These are phyloP conservation scores for Pseudopleuronectes americanus DNA, from an alignment of 2,797 vertebrate genomes.

Conservation along the genomic window DNA sequence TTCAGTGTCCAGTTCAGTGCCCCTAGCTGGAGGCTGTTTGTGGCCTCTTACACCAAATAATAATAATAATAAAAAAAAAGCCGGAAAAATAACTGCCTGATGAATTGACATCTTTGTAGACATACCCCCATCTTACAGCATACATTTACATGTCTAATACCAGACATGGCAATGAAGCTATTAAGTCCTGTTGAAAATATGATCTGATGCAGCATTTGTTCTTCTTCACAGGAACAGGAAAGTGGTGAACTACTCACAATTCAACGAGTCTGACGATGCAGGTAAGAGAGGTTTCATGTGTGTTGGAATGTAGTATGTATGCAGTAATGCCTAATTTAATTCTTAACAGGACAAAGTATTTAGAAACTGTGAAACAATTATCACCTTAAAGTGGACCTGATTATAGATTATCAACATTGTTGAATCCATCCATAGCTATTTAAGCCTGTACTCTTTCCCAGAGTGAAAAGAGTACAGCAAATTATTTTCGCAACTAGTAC, in stretches of 20 bases:
- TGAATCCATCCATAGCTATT: background rate
- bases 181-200: background rate
- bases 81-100: background rate
- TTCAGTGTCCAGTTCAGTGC: slow-evolving; percentile 44
- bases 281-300: slow-evolving; percentile 79
- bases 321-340: background rate
- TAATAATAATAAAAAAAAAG: background rate
- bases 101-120: background rate
- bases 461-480: background rate
- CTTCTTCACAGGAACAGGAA: slow-evolving; percentile 95
- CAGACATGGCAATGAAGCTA: background rate
- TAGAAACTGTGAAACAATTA: too few relatives aligned
- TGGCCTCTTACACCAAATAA: slow-evolving; percentile 6
- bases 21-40: slow-evolving; percentile 7
- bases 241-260: slow-evolving; percentile 99
- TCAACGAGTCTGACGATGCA: slow-evolving; percentile 98
- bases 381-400: too few relatives aligned
- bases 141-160: background rate
- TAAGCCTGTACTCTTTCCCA: too few relatives aligned
- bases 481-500: background rate
- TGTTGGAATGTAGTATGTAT: too few relatives aligned
- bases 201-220: slow-evolving; percentile 46
- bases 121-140: background rate
- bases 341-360: too few relatives aligned
- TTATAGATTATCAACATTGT: background rate